Conservation (phyloP, 2,888 invertebrate species). For the Tolmerus cingulatus region DNA sequence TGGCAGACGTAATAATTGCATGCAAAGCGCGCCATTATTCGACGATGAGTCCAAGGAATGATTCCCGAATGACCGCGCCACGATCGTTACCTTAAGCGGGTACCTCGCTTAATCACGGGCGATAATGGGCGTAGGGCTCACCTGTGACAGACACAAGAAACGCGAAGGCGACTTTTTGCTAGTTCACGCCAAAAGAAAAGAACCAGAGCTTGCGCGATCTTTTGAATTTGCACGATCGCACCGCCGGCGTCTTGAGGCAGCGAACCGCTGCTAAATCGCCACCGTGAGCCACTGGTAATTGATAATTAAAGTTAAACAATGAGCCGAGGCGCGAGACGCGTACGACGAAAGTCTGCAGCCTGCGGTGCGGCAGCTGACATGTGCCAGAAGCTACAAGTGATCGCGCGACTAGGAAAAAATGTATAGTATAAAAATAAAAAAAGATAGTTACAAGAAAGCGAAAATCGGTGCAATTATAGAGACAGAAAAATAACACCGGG, state of each 20-base stretch:
- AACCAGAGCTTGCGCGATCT: not conserved
- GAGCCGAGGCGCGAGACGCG: not conserved
- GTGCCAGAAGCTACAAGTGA: not conserved
- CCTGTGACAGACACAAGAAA: not conserved
- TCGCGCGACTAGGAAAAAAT: not conserved
- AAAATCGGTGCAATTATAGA: constrained; percentile 10
- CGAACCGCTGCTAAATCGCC: not conserved
- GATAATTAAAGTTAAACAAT: constrained; percentile 28
- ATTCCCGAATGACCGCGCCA: not conserved
- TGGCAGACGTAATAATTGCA: not conserved
- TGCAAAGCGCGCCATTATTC: not conserved
- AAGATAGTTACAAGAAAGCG: not conserved
- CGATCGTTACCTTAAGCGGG: not conserved
- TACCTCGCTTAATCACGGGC: not conserved
- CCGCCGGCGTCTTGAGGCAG: not conserved
- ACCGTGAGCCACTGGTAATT: not conserved
- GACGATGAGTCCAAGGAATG: not conserved
- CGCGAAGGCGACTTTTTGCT: not conserved
- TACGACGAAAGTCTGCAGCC: not conserved
- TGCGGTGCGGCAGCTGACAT: constrained; percentile 22
- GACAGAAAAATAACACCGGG: not conserved
- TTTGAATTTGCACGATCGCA: constrained; percentile 13
- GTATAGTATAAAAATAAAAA: not conserved
- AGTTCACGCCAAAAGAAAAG: not conserved
- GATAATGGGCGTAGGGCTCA: not conserved